Evolutionary conservation across 2,797 vertebrate genomes (phyloP).

Genomic region (Rhinatrema bivittatum): DNA sequence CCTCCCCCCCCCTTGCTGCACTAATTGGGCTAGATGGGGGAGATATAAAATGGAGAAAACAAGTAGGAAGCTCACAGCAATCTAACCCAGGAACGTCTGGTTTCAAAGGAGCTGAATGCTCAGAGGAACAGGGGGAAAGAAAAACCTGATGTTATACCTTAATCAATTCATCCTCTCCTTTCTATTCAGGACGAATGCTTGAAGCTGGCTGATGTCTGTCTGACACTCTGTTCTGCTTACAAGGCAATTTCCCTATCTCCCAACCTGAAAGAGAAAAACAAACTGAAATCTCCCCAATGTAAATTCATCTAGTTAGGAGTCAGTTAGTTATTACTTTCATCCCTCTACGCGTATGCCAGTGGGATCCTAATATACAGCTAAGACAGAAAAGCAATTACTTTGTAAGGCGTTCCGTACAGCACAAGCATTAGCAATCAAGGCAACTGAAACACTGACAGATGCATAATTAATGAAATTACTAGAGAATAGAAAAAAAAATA

Average conservation of each 20-base stretch:
- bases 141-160: too few species aligned
- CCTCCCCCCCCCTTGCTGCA: too few species aligned
- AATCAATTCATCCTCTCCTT: too few species aligned
- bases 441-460: neutral
- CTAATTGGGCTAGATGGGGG: too few species aligned
- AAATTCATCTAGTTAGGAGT: neutral
- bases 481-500: too few species aligned
- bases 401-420: conserved; percentile 8
- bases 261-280: neutral
- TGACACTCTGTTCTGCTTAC: neutral
- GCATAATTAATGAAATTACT: neutral
- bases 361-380: neutral
- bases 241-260: neutral
- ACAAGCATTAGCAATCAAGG: conserved; percentile 13
- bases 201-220: neutral
- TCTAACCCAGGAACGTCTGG: too few species aligned
- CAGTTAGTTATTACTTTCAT: neutral
- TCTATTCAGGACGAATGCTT: neutral
- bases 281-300: neutral
- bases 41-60: too few species aligned
- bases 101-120: too few species aligned
- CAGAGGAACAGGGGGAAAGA: too few species aligned
- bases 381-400: conserved; percentile 4
- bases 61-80: too few species aligned
- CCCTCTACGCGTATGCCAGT: neutral